Percentiles rank a stretch among this genome's conserved stretches.
Conservation (phyloP, 2,888 invertebrate genomes). For the Galeopsomyia nigrocyanea region DNA sequence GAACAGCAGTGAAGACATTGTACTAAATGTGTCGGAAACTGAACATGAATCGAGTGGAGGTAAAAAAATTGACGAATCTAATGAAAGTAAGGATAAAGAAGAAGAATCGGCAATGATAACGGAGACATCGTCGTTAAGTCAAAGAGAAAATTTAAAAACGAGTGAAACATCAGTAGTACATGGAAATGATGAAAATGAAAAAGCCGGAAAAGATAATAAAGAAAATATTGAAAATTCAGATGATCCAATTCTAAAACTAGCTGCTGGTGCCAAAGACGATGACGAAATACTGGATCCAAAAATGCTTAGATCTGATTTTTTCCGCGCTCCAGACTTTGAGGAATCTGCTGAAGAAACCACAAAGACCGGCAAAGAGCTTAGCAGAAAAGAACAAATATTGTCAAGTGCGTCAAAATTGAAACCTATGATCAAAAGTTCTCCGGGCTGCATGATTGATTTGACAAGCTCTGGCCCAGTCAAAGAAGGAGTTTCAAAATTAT, state of each 20-base stretch:
- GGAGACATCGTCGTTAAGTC: slow-evolving; percentile 20
- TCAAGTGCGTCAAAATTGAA: slow-evolving; percentile 54
- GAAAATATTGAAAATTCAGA: slow-evolving; percentile 14
- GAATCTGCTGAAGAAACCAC: background rate
- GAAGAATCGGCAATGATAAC: slow-evolving; percentile 9
- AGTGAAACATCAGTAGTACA: background rate
- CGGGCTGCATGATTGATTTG: slow-evolving; percentile 76
- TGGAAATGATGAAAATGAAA: background rate
- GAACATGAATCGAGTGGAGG: slow-evolving; percentile 29
- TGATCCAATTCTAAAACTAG: slow-evolving; percentile 22
- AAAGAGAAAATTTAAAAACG: slow-evolving; percentile 9
- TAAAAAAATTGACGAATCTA: slow-evolving; percentile 1
- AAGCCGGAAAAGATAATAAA: slow-evolving; percentile 5
- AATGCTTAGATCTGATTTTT: slow-evolving; percentile 32
- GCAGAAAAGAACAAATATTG: slow-evolving; percentile 55
- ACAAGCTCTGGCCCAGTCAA: slow-evolving; percentile 60
- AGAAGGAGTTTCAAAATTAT: slow-evolving; percentile 32
- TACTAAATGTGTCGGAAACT: slow-evolving; percentile 45
- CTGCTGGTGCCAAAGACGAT: slow-evolving; percentile 4
- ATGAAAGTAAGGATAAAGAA: background rate
- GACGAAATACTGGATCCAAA: slow-evolving; percentile 30
- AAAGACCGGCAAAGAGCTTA: slow-evolving; percentile 8
- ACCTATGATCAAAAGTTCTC: slow-evolving; percentile 71
- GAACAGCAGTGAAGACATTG: slow-evolving; percentile 45
- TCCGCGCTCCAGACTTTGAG: slow-evolving; percentile 47